Percentiles rank a stretch among this genome's conserved stretches.
Evolutionary conservation across 2,797 vertebrate species (phyloP).

Genomic region (Lophotriccus pileatus): DNA sequence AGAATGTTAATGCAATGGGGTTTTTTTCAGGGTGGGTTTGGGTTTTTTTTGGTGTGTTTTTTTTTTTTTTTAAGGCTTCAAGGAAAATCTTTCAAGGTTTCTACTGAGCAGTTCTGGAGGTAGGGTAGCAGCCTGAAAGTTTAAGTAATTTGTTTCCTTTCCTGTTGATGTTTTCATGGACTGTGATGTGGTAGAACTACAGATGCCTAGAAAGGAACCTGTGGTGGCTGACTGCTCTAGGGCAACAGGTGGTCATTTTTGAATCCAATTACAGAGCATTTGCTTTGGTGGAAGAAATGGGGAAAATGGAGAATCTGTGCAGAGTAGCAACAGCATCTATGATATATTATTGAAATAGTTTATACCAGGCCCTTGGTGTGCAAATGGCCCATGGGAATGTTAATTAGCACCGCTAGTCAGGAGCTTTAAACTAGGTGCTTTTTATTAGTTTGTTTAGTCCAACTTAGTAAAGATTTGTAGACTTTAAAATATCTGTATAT

Average conservation of each 20-base stretch:
- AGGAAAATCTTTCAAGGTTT: not conserved
- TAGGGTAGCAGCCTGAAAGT: not conserved
- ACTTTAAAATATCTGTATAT: not conserved
- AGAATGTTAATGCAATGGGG: not conserved
- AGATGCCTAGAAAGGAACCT: not conserved
- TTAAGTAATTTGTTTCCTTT: not conserved
- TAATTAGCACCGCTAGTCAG: not conserved
- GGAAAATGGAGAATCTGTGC: not conserved
- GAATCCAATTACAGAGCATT: not conserved
- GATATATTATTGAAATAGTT: not conserved
- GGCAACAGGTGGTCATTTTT: not conserved
- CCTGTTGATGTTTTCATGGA: not conserved
- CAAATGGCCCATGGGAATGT: not conserved
- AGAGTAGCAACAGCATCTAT: not conserved
- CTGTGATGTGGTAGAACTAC: not conserved
- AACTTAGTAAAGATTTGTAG: not conserved
- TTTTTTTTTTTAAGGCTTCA: not conserved
- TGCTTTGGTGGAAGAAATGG: not conserved
- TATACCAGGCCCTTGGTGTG: not conserved
- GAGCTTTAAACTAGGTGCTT: not conserved
- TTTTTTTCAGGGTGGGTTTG: not conserved
- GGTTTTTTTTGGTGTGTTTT: not conserved
- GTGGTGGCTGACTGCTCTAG: accelerated
- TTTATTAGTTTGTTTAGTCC: not conserved
- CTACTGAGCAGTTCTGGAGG: not conserved